Evolutionary conservation across 2,888 invertebrate species (phyloP).

Genomic region (Pinctada fucata): DNA sequence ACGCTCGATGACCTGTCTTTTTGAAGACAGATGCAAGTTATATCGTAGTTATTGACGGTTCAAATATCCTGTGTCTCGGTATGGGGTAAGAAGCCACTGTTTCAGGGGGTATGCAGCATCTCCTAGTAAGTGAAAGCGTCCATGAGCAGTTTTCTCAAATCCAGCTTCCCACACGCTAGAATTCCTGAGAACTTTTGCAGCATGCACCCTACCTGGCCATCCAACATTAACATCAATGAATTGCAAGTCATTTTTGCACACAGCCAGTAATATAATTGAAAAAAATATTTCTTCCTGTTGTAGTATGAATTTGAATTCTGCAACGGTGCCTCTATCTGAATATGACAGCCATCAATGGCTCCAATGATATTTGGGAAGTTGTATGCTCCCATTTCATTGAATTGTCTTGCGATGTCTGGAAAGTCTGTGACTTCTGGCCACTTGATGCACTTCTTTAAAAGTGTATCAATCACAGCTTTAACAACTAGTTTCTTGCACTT

Average conservation of each 20-base stretch:
- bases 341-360: conserved; percentile 44
- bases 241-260: conserved; percentile 17
- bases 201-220: conserved; percentile 46
- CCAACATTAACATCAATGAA: conserved; percentile 44
- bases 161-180: conserved; percentile 39
- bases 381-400: conserved; percentile 37
- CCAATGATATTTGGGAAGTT: conserved; percentile 42
- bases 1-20: conserved; percentile 35
- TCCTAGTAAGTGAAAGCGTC: conserved; percentile 37
- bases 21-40: conserved; percentile 28
- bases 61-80: conserved; percentile 36
- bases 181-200: conserved; percentile 42
- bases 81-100: conserved; percentile 39
- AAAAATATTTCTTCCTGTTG: conserved; percentile 35
- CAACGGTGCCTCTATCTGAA: conserved; percentile 31
- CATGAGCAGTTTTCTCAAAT: conserved; percentile 33
- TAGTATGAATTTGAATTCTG: conserved; percentile 36
- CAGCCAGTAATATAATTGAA: no score
- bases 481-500: conserved; percentile 34
- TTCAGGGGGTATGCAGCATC: conserved; percentile 42
- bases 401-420: conserved; percentile 25
- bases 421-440: conserved; percentile 36
- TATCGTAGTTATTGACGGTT: conserved; percentile 15
- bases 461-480: conserved; percentile 25
- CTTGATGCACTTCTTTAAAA: conserved; percentile 30